These are phyloP conservation scores for Tachycineta bicolor DNA, from an alignment of 2,113 vertebrate genomes.

Conservation along the genomic window DNA sequence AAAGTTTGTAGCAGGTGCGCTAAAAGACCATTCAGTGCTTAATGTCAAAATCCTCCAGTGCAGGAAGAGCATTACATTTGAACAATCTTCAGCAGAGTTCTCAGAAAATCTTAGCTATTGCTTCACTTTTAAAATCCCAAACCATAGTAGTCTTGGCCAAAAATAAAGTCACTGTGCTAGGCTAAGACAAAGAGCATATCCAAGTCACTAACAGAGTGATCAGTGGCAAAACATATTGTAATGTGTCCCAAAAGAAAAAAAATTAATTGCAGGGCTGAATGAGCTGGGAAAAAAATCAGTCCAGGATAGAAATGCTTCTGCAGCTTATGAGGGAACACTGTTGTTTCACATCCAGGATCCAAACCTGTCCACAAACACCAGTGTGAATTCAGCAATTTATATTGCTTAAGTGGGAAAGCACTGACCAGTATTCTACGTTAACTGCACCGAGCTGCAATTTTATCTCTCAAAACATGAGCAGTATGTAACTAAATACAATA, in stretches of 20 bases:
- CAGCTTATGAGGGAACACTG: neutral
- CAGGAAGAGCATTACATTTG: neutral
- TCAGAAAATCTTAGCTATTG: neutral
- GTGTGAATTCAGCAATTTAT: neutral
- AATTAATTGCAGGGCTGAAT: neutral
- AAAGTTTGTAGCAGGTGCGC: neutral
- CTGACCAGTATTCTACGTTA: neutral
- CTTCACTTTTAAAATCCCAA: neutral
- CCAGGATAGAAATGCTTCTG: neutral
- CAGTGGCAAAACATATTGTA: neutral
- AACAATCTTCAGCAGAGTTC: neutral
- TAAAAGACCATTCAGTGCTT: neutral
- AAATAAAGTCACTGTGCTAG: neutral
- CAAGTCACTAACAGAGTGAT: neutral
- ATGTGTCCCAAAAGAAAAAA: neutral
- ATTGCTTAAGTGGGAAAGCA: neutral
- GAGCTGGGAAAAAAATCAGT: neutral
- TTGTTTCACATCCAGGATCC: neutral
- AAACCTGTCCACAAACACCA: neutral
- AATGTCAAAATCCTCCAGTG: neutral
- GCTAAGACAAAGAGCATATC: neutral
- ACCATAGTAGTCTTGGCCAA: neutral
- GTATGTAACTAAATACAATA: neutral
- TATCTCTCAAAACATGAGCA: neutral
- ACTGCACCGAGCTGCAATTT: neutral